A percentile compares a stretch with the other conserved stretches of the same genome.
Evolutionary conservation across 2,888 invertebrate species (phyloP).

Genomic region (Sarcophaga subvicina): DNA sequence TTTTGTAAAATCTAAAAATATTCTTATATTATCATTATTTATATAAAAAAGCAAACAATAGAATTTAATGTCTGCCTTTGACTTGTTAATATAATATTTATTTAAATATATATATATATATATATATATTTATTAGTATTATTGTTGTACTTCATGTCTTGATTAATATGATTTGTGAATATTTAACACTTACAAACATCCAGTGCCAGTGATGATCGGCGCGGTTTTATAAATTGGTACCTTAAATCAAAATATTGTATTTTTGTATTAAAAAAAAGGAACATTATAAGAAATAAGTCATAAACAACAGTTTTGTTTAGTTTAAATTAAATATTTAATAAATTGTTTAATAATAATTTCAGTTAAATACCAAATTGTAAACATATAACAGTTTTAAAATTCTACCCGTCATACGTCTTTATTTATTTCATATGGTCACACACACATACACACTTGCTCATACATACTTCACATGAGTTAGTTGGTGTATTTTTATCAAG

Average conservation of each 20-base stretch:
- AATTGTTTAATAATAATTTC: too few relatives aligned
- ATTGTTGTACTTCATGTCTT: background rate
- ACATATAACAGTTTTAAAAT: background rate
- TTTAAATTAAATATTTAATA: too few relatives aligned
- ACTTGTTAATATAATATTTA: background rate
- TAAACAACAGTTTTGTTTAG: too few relatives aligned
- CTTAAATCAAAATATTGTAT: too few relatives aligned
- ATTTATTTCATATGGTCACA: too few relatives aligned
- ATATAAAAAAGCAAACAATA: background rate
- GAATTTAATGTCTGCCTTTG: background rate
- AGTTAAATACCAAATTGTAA: background rate
- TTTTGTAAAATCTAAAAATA: background rate
- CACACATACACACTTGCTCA: background rate
- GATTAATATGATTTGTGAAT: slow-evolving; percentile 16
- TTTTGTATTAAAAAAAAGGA: too few relatives aligned
- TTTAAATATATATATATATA: too few relatives aligned
- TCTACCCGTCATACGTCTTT: too few relatives aligned
- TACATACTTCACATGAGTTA: background rate
- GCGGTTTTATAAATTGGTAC: background rate
- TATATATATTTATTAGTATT: background rate
- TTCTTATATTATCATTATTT: background rate
- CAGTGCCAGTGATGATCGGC: background rate
- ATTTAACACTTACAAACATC: slow-evolving; percentile 1
- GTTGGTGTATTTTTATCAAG: slow-evolving; percentile 26
- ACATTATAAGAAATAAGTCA: too few relatives aligned